A percentile compares a stretch with the other conserved stretches of the same genome.
Conservation (phyloP, 2,797 vertebrate genomes). For the Botia almorhae region DNA sequence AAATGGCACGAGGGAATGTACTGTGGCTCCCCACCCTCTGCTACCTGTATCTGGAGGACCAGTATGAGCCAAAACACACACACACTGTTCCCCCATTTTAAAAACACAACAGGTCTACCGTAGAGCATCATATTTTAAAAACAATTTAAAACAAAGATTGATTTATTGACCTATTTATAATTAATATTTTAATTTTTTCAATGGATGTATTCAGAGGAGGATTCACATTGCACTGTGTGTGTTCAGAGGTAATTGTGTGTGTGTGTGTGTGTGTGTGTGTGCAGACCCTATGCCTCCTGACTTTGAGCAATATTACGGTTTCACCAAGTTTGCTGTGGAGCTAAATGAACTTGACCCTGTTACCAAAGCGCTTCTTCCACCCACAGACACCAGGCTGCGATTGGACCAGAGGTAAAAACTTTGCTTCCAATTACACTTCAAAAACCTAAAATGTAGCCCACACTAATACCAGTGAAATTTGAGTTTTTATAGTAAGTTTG, state of each 20-base stretch:
- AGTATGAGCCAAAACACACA: constrained; percentile 76
- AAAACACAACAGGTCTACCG: not conserved
- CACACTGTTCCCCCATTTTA: not conserved
- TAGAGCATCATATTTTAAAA: too few species aligned
- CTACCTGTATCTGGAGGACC: constrained; percentile 93
- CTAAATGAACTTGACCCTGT: constrained; percentile 89
- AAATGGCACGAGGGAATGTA: constrained; percentile 96
- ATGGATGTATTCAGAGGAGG: not conserved
- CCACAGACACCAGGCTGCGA: constrained; percentile 89
- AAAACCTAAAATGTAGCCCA: not conserved
- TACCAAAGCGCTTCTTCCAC: constrained; percentile 84
- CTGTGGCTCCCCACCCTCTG: constrained; percentile 84
- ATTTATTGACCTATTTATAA: too few species aligned
- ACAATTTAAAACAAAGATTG: too few species aligned
- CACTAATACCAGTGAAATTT: not conserved
- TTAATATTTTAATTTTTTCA: too few species aligned
- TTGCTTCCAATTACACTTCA: not conserved
- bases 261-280: constrained; percentile 41
- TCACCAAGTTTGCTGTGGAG: constrained; percentile 94
- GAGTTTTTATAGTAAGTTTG: not conserved
- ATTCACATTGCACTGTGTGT: not conserved
- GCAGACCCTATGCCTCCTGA: constrained; percentile 89
- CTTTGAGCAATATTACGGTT: constrained; percentile 92
- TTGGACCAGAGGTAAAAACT: constrained; percentile 90
- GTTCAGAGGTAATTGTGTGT: not conserved